phyloP scores from a whole-genome alignment of 2,113 vertebrate species.

The Rhinoptilus africanus region DNA sequence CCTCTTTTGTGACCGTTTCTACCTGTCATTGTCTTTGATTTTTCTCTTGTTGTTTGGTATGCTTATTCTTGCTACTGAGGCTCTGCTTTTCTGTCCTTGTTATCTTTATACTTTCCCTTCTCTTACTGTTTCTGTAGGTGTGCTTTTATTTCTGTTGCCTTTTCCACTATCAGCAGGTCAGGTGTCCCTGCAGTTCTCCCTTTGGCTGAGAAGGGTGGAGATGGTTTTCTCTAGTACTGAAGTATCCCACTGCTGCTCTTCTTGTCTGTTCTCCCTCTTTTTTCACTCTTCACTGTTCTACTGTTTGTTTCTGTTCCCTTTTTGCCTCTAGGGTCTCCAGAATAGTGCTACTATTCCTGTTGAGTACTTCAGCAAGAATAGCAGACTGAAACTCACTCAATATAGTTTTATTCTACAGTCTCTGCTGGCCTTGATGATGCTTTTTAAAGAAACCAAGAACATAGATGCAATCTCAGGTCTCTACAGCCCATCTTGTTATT shows the following conservation, averaged over 20 bases:
- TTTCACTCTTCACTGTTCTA: neutral
- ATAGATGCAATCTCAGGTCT: neutral
- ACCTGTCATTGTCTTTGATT: neutral
- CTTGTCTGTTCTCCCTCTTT: neutral
- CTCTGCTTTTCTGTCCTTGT: neutral
- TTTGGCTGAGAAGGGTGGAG: neutral
- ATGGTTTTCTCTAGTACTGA: neutral
- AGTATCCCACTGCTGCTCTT: neutral
- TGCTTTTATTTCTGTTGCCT: neutral
- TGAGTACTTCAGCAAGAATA: neutral
- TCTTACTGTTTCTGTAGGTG: neutral
- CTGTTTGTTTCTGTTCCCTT: neutral
- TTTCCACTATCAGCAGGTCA: constrained; percentile 3
- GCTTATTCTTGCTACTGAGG: neutral
- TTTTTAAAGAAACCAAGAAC: neutral
- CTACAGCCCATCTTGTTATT: neutral
- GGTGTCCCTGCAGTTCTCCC: neutral
- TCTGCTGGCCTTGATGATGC: neutral
- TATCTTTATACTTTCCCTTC: neutral
- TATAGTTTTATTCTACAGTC: neutral
- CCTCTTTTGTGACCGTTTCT: neutral
- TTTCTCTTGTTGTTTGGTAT: neutral
- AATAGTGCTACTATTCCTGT: neutral
- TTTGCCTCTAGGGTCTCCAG: neutral
- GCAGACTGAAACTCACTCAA: neutral